phyloP scores from a whole-genome alignment of 2,113 vertebrate species.

The Neogobius melanostomus region DNA sequence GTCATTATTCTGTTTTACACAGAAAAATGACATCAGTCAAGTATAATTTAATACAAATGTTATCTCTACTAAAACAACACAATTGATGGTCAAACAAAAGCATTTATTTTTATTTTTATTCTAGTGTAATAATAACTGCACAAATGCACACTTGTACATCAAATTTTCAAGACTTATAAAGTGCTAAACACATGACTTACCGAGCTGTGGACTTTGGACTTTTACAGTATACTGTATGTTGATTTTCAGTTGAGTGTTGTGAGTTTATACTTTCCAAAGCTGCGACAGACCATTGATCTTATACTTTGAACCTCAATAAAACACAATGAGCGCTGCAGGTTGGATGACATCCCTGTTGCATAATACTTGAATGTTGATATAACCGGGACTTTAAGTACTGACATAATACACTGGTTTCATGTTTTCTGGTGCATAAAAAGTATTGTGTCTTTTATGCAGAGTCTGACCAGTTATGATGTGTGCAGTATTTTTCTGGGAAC shows the following conservation, averaged over 20 bases:
- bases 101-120: too few relatives aligned
- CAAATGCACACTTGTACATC: too few relatives aligned
- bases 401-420: too few relatives aligned
- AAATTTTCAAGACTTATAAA: too few relatives aligned
- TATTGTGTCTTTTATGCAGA: slow-evolving; percentile 67
- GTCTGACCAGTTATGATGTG: slow-evolving; percentile 89
- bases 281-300: too few relatives aligned
- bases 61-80: not conserved
- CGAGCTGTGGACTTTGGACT: slow-evolving; percentile 35
- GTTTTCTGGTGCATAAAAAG: too few relatives aligned
- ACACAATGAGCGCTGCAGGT: not conserved
- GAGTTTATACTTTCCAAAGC: too few relatives aligned
- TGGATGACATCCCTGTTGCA: not conserved
- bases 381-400: not conserved
- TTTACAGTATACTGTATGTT: not conserved
- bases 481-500: slow-evolving; percentile 97
- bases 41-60: not conserved
- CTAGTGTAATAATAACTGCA: too few relatives aligned
- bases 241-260: too few relatives aligned
- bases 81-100: too few relatives aligned
- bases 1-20: not conserved
- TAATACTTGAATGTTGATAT: not conserved
- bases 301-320: slow-evolving; percentile 10
- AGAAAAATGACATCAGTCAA: not conserved
- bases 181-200: not conserved